Percentiles rank a stretch among this genome's conserved stretches.
Evolutionary conservation across 2,888 invertebrate species (phyloP).

Genomic region (Trissolcus japonicus): DNA sequence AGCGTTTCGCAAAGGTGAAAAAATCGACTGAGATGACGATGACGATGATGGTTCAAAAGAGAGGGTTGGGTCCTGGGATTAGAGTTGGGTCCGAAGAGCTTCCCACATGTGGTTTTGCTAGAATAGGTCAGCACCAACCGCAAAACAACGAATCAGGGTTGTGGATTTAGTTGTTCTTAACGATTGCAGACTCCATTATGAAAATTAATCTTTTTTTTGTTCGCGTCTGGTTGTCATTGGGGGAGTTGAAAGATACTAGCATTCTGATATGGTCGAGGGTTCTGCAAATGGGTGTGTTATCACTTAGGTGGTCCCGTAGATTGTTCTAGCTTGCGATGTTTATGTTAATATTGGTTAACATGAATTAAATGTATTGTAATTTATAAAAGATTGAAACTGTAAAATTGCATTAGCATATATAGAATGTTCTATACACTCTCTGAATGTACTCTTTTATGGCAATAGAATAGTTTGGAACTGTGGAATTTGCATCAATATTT

Average conservation of each 20-base stretch:
- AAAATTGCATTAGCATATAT: too few relatives aligned
- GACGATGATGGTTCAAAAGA: constrained; percentile 31
- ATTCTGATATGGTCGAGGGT: not conserved
- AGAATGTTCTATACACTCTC: too few relatives aligned
- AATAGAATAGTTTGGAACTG: too few relatives aligned
- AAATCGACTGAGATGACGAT: constrained; percentile 26
- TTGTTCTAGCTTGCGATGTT: not conserved
- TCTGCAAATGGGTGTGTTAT: constrained; percentile 2
- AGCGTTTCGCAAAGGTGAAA: constrained; percentile 49
- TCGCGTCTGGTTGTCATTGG: not conserved
- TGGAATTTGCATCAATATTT: too few relatives aligned
- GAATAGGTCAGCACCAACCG: constrained; percentile 9
- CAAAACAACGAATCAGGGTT: constrained; percentile 20
- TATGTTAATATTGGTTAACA: not conserved
- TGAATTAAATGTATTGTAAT: not conserved
- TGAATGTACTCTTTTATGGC: too few relatives aligned
- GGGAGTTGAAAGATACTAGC: too few relatives aligned
- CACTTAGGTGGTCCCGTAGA: constrained; percentile 3
- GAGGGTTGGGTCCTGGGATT: constrained; percentile 8
- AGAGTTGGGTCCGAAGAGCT: constrained; percentile 4
- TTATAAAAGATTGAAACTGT: too few relatives aligned
- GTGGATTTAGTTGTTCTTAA: constrained; percentile 10
- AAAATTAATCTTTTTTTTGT: constrained; percentile 16
- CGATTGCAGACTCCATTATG: constrained; percentile 33
- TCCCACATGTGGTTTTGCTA: constrained; percentile 2